Percentiles rank a stretch among this genome's conserved stretches.
These are phyloP conservation scores for Meloidogyne hapla DNA, from an alignment of 1,140 invertebrate species.

Conservation along the genomic window DNA sequence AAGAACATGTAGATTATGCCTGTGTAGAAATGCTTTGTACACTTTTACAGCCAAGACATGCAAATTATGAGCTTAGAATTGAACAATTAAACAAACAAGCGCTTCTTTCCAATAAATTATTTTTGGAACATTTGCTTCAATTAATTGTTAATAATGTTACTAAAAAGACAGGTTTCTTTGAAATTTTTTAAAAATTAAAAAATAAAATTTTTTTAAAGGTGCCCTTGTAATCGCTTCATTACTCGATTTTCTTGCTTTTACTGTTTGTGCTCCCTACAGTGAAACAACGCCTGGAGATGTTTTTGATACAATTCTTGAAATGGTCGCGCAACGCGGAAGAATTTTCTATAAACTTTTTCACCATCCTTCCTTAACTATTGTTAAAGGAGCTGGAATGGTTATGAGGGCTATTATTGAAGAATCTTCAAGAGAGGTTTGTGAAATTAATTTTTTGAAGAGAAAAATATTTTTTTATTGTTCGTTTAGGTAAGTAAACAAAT, in stretches of 20 bases:
- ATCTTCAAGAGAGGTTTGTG: conserved; percentile 77
- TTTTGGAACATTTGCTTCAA: conserved; percentile 86
- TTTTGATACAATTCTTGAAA: conserved; percentile 88
- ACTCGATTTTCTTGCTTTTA: conserved; percentile 98
- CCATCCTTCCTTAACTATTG: conserved; percentile 92
- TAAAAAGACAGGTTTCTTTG: conserved; percentile 17
- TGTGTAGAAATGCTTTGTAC: conserved; percentile 95
- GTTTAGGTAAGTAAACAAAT: conserved; percentile 78
- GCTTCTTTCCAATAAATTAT: conserved; percentile 83
- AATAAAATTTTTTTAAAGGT: conserved; percentile 74
- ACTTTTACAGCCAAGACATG: conserved; percentile 97
- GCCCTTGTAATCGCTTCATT: conserved; percentile 77
- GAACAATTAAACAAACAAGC: conserved; percentile 97
- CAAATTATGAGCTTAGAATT: conserved; percentile 86
- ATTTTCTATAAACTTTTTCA: conserved; percentile 90
- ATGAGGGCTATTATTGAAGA: conserved; percentile 95
- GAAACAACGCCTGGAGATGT: conserved; percentile 97
- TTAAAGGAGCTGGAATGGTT: conserved; percentile 93
- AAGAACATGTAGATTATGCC: conserved; percentile 86
- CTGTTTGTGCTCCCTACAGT: conserved; percentile 94
- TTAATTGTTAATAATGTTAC: conserved; percentile 91
- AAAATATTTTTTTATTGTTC: neutral
- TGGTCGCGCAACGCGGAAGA: conserved; percentile 86
- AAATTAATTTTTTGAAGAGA: neutral
- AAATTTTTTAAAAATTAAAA: neutral